These are phyloP conservation scores for Escarpia spicata DNA, from an alignment of 2,888 invertebrate genomes.

Conservation along the genomic window DNA sequence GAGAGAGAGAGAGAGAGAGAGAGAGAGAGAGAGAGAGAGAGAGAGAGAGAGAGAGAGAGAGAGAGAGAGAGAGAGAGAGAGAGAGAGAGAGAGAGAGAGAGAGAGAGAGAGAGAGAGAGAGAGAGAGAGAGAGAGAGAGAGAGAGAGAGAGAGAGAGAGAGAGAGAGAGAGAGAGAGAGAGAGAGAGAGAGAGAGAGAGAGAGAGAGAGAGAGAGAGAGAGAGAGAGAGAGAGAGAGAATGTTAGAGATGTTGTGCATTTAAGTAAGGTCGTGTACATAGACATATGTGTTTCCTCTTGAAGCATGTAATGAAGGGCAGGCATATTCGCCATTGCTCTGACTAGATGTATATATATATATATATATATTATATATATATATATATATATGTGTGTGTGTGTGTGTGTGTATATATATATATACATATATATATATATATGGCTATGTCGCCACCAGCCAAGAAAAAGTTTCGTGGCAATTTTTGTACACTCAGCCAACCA, in stretches of 20 bases:
- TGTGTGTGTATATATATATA: no score
- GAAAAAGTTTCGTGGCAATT: no score
- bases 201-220: conserved; percentile 25
- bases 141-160: conserved; percentile 23
- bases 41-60: neutral
- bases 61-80: conserved; percentile 22
- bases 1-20: conserved; percentile 28
- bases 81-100: conserved; percentile 14
- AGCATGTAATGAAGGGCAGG: no score
- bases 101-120: conserved; percentile 25
- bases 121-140: conserved; percentile 27
- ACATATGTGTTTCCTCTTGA: no score
- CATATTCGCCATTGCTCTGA: no score
- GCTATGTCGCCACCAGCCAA: no score
- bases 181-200: conserved; percentile 25
- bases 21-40: neutral
- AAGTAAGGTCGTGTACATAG: no score
- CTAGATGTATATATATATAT: no score
- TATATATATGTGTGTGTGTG: no score
- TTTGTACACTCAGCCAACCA: no score
- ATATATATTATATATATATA: no score
- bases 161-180: conserved; percentile 26
- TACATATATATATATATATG: no score
- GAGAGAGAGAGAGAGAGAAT: neutral
- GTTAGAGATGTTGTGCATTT: neutral